Evolutionary conservation across 2,113 vertebrate species (phyloP).

Genomic region (Copsychus sechellarum): DNA sequence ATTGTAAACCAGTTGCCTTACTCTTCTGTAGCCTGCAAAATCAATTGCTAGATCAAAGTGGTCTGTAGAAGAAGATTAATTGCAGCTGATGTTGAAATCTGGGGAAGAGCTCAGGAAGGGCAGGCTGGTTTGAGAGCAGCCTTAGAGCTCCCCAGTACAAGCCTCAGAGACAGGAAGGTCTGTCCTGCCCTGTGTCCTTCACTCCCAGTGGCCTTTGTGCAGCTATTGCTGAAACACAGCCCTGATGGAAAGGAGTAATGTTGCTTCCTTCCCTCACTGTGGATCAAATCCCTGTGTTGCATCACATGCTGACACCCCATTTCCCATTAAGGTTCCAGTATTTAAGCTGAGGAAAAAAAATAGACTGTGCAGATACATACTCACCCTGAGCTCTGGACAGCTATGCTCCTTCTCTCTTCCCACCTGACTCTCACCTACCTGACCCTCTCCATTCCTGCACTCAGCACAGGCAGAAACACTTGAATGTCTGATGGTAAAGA

Average conservation of each 20-base stretch:
- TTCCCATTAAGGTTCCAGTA: background rate
- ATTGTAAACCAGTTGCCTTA: background rate
- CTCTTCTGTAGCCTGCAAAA: background rate
- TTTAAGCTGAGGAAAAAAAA: background rate
- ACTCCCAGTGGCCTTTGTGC: background rate
- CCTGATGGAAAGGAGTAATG: background rate
- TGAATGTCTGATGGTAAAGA: background rate
- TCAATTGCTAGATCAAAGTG: background rate
- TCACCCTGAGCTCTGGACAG: background rate
- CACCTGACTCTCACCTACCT: background rate
- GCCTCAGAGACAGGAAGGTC: background rate
- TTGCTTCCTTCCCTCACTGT: background rate
- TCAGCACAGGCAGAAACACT: background rate
- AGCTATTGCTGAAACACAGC: background rate
- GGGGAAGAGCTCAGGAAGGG: background rate
- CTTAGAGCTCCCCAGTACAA: background rate
- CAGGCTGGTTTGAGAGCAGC: background rate
- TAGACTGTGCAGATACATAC: background rate
- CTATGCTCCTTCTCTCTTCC: background rate
- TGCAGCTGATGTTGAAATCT: background rate
- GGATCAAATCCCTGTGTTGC: background rate
- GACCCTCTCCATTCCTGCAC: background rate
- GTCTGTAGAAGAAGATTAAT: background rate
- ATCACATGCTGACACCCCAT: rapidly evolving
- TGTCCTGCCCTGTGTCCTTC: background rate